Evolutionary conservation across 2,888 invertebrate genomes (phyloP).

Genomic region (Hyposoter dolosus): DNA sequence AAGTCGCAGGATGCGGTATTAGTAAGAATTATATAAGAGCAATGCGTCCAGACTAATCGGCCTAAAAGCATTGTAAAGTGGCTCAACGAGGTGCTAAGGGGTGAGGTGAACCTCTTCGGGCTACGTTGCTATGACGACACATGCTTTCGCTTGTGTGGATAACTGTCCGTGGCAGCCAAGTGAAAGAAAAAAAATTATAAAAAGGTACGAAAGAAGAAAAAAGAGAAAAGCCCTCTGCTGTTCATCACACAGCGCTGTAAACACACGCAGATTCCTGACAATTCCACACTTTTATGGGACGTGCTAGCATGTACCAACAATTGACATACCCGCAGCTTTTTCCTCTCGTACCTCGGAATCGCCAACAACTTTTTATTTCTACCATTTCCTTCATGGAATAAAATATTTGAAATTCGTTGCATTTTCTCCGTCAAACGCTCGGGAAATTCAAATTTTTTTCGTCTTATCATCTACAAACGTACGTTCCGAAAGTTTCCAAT

Average conservation of each 20-base stretch:
- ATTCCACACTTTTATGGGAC: slow-evolving; percentile 25
- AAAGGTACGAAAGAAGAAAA: background rate
- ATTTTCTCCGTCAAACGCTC: background rate
- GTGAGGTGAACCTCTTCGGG: slow-evolving; percentile 44
- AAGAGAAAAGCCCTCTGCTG: slow-evolving; percentile 11
- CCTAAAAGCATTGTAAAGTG: slow-evolving; percentile 81
- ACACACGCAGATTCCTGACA: slow-evolving; percentile 28
- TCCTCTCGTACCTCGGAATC: background rate
- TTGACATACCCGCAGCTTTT: slow-evolving; percentile 20
- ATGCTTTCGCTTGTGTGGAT: slow-evolving; percentile 68
- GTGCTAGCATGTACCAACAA: slow-evolving; percentile 14
- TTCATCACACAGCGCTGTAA: slow-evolving; percentile 17
- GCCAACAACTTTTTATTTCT: background rate
- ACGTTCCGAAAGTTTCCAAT: background rate
- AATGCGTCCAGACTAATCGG: slow-evolving; percentile 80
- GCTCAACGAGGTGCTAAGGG: slow-evolving; percentile 25
- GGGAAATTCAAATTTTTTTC: background rate
- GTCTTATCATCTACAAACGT: background rate
- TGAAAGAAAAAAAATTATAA: slow-evolving; percentile 42
- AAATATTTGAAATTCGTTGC: background rate
- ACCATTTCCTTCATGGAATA: background rate
- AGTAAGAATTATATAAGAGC: slow-evolving; percentile 54
- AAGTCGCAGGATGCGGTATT: background rate
- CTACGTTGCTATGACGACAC: slow-evolving; percentile 66
- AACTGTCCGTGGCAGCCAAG: slow-evolving; percentile 33